Evolutionary conservation across 2,113 vertebrate species (phyloP), one percentile per base, ranked within the genome.

Genomic region (Montifringilla adamsi): DNA sequence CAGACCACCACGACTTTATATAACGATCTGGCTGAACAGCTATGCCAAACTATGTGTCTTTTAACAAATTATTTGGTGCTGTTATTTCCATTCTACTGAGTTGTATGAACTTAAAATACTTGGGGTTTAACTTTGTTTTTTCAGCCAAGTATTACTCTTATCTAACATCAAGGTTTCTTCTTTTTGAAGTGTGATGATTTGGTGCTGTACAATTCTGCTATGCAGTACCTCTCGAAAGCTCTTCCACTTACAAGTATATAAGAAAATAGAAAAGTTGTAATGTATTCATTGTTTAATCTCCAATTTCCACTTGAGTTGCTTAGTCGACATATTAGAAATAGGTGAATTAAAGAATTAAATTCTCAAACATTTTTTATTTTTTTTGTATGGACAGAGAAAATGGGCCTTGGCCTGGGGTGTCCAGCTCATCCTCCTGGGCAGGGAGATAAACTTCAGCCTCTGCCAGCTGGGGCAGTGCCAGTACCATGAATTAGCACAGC

Each of bases 381-480:
- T 21, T n/a, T n/a, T 50, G 14, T 2, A 67, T 16, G 31, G 28
- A 17, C 3, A 87, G 56, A 78, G 44, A 22, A 56, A 92, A 89
- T 2, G 0, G 15, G 21, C 39, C 63, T 8, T 50, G 13, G 9
- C 15, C 20, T 62, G 44, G 9, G 49, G n/a, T 83, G 92, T 56
- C 50, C 63, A 0, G 79, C 39, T 37, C 59, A 77, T 80, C 85
- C 70, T 79, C 59, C 84, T 66, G 72, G 23, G 63, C 33, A 62
- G 41, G 43, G 41, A 93, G 88, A 66, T 73, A 63, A 84, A 49
- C 49, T 56, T 28, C 26, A 77, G 26, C 24, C 66, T 74, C 35
- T 67, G 91, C 89, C 89, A 93, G 50, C 59, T 93, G 93, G 81
- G 72, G 23, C 62, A 76, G 19, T 33, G 84, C 94, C 95, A 91